phyloP scores from a whole-genome alignment of 2,888 invertebrate genomes.

The Caenorhabditis panamensis region DNA sequence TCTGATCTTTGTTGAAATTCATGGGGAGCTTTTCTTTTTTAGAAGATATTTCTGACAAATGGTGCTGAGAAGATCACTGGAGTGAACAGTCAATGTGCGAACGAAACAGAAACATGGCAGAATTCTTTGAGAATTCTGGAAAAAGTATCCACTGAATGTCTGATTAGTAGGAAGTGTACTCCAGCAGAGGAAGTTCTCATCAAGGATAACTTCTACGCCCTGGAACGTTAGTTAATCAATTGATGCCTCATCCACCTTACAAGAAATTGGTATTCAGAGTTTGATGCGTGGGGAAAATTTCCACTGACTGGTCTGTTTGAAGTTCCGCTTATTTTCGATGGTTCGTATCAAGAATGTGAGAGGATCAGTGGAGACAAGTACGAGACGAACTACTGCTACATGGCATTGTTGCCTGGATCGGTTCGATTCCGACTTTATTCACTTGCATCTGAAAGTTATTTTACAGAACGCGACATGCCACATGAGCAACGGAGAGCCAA shows the following conservation, averaged over 20 bases:
- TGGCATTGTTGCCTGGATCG: constrained; percentile 31
- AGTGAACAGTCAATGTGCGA: constrained; percentile 41
- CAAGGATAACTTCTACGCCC: constrained; percentile 43
- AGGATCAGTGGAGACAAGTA: constrained; percentile 43
- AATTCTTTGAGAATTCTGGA: constrained; percentile 25
- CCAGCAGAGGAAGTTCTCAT: constrained; percentile 8
- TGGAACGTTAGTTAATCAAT: constrained; percentile 33
- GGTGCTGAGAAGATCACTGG: constrained; percentile 6
- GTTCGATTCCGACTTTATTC: neutral
- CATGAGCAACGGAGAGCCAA: constrained; percentile 14
- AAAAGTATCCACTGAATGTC: constrained; percentile 29
- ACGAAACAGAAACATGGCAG: constrained; percentile 50
- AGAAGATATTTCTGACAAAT: constrained; percentile 4
- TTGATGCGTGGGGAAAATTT: constrained; percentile 53
- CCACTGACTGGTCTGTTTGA: constrained; percentile 35
- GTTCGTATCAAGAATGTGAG: constrained; percentile 55
- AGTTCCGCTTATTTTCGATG: constrained; percentile 30
- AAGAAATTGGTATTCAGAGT: constrained; percentile 21
- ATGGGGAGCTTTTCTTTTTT: neutral
- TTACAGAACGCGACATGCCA: constrained; percentile 33
- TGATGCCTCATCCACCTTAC: neutral
- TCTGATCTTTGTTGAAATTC: neutral
- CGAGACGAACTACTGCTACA: constrained; percentile 58
- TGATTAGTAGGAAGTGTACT: constrained; percentile 32
- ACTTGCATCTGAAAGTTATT: neutral